Evolutionary conservation across 2,888 invertebrate species (phyloP).

Genomic region (Lutraria lutraria): DNA sequence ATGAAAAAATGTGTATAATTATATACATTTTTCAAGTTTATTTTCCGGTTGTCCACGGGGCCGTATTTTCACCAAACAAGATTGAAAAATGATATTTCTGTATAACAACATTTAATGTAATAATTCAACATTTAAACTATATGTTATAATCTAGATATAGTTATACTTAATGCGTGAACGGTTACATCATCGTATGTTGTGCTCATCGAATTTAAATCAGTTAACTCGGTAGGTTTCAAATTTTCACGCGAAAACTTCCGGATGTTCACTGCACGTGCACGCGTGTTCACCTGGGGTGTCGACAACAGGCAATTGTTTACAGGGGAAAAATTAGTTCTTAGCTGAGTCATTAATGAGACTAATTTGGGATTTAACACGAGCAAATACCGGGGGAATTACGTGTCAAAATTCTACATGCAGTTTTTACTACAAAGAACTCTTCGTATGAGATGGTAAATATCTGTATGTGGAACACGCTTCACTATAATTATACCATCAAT

Average conservation of each 20-base stretch:
- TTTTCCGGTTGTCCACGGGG: no score
- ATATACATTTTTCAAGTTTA: no score
- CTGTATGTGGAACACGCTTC: no score
- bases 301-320: slow-evolving; percentile 51
- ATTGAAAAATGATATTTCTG: no score
- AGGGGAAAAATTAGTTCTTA: slow-evolving; percentile 56
- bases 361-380: slow-evolving; percentile 44
- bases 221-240: neutral
- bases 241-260: slow-evolving; percentile 14
- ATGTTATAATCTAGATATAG: no score
- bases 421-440: slow-evolving; percentile 29
- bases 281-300: slow-evolving; percentile 60
- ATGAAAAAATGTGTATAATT: no score
- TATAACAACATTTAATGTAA: no score
- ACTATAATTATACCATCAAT: no score
- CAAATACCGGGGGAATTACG: slow-evolving; percentile 40
- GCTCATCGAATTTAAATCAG: slow-evolving; percentile 17
- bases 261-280: slow-evolving; percentile 48
- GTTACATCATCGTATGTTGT: neutral
- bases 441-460: neutral
- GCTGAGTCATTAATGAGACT: slow-evolving; percentile 49
- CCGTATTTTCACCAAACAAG: no score
- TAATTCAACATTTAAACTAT: no score
- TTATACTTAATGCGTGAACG: neutral
- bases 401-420: slow-evolving; percentile 46